Evolutionary conservation across 2,888 invertebrate genomes (phyloP).

Genomic region (Blastobasis adustella): DNA sequence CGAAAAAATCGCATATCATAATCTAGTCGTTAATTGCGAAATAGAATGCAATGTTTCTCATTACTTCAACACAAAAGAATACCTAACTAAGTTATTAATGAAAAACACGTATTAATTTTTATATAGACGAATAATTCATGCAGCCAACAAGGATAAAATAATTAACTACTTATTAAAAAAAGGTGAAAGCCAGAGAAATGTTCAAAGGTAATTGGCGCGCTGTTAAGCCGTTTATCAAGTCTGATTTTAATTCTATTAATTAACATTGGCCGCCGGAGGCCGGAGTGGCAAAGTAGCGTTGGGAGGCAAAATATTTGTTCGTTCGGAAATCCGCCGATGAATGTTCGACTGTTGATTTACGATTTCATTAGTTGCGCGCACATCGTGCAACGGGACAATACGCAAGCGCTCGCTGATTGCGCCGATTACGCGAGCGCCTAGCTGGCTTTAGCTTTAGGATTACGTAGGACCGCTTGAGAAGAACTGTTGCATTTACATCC

Average conservation of each 20-base stretch:
- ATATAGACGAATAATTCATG: neutral
- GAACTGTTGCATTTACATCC: too few relatives aligned
- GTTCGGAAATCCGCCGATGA: conserved; percentile 44
- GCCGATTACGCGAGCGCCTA: conserved; percentile 21
- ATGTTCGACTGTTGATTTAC: conserved; percentile 59
- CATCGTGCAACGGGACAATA: conserved; percentile 40
- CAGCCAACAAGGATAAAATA: neutral
- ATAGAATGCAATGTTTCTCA: neutral
- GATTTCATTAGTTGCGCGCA: conserved; percentile 60
- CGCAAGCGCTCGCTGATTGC: conserved; percentile 38
- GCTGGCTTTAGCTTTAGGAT: neutral
- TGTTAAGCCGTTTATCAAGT: conserved; percentile 40
- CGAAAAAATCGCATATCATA: conserved; percentile 42
- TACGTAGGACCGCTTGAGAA: too few relatives aligned
- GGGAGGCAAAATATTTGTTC: conserved; percentile 27
- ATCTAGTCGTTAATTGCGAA: conserved; percentile 34
- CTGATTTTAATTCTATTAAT: conserved; percentile 53
- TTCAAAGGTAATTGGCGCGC: conserved; percentile 28
- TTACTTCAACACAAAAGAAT: too few relatives aligned
- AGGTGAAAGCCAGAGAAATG: neutral
- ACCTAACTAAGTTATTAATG: too few relatives aligned
- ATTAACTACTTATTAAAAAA: neutral
- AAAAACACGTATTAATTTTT: too few relatives aligned
- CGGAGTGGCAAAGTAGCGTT: conserved; percentile 28
- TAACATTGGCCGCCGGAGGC: conserved; percentile 41